These are phyloP conservation scores for Ichneumon xanthorius DNA, from an alignment of 2,888 invertebrate genomes.

Conservation along the genomic window DNA sequence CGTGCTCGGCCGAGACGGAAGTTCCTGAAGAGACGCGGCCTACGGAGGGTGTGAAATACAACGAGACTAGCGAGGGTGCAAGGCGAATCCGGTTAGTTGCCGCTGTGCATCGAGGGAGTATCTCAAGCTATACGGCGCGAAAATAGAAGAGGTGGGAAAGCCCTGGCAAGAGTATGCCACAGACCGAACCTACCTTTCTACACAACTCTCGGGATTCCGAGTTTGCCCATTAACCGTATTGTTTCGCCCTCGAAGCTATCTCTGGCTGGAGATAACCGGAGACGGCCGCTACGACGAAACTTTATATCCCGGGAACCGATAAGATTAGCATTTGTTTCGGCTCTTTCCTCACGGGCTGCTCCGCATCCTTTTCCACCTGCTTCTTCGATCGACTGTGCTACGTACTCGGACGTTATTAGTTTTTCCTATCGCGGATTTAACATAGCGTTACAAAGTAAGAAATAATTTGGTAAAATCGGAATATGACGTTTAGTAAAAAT, in stretches of 20 bases:
- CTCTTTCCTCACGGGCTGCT: conserved; percentile 18
- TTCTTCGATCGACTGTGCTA: conserved; percentile 12
- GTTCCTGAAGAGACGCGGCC: not conserved
- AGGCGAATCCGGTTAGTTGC: conserved; percentile 14
- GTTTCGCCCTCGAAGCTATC: conserved; percentile 73
- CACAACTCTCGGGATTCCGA: conserved; percentile 62
- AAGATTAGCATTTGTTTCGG: conserved; percentile 72
- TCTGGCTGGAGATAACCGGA: conserved; percentile 17
- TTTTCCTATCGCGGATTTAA: too few relatives aligned
- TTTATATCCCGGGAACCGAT: conserved; percentile 68
- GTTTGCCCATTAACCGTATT: conserved; percentile 76
- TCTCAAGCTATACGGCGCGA: not conserved
- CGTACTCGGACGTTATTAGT: not conserved
- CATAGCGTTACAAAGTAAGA: too few relatives aligned
- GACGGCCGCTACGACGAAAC: conserved; percentile 69
- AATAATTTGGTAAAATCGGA: too few relatives aligned
- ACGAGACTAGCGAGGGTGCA: conserved; percentile 1
- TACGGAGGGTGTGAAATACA: not conserved
- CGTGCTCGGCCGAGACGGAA: not conserved
- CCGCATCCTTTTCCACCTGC: not conserved
- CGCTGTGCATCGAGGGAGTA: conserved; percentile 23
- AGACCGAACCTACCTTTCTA: conserved; percentile 15
- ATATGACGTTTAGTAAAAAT: too few relatives aligned
- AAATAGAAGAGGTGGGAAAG: not conserved
- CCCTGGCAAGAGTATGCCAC: conserved; percentile 8